Evolutionary conservation across 2,888 invertebrate species (phyloP), one percentile per base, ranked within the genome.

Genomic region (Diadegma fenestrale): DNA sequence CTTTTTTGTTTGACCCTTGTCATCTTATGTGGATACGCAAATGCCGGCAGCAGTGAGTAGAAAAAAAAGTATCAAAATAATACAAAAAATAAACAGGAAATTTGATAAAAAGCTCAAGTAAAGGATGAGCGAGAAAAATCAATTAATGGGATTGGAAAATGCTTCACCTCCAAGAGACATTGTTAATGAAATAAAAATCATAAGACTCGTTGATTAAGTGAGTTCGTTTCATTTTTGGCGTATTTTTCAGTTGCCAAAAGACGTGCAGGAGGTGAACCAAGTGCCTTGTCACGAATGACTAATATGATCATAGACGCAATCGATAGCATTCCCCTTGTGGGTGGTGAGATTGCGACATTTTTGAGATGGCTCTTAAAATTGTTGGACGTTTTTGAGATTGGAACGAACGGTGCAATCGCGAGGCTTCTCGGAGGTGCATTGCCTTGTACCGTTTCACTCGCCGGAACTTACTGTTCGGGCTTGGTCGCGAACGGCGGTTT

Each of bases 341-440:
- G 90, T n/a, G 2, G 7, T 0, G 0, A n/a, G 0, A 0, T 88
- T 0, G n/a, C 37, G 0, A 14, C 0, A 19, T 0, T 33, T 0
- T 1, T 87, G 0, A 14, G 84, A 3, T 77, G 61, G 71, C 17
- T 82, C 12, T 51, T 83, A 69, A 72, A 79, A 69, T n/a, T 45
- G 7, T 41, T 75, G 14, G 71, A 61, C 30, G 22, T 80, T 8
- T 1, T 84, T 10, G 81, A 89, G 76, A 8, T 61, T 1, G 48
- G 79, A 3, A 88, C 89, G 0, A 88, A 90, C 33, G 89, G 89
- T 4, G 82, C 80, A 1, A 0, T 90, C 0, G 80, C 83, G 0
- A 84, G 88, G 48, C 2, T 90, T 1, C 22, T 90, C 0, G 87
- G 87, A 30, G 88, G 88, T 22, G 43, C 85, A 0, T 73, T 90